Evolutionary conservation across 2,113 vertebrate species (phyloP).

Genomic region (Carassius carassius): DNA sequence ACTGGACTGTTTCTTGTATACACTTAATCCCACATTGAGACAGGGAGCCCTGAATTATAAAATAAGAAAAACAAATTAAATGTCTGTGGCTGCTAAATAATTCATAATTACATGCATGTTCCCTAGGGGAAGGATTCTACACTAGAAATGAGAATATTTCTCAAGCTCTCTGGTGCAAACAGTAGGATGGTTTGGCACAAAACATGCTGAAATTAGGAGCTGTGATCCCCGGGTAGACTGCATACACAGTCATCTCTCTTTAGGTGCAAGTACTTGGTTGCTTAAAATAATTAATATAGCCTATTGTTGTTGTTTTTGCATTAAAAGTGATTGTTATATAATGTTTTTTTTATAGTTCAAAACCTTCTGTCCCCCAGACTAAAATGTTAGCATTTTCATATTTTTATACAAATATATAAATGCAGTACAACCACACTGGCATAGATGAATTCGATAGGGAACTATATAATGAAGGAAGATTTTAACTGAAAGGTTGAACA

Average conservation of each 20-base stretch:
- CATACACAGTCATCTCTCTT: not conserved
- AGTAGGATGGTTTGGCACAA: conserved; percentile 58
- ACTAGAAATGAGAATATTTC: conserved; percentile 64
- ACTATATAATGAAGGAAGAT: not conserved
- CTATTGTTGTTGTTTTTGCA: not conserved
- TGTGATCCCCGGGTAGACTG: conserved; percentile 38
- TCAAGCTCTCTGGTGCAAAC: conserved; percentile 62
- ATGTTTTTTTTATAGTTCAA: not conserved
- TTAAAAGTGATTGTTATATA: not conserved
- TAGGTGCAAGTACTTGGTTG: too few species aligned
- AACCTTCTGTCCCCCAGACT: too few species aligned
- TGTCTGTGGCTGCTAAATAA: conserved; percentile 65
- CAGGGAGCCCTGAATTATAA: conserved; percentile 49
- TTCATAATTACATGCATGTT: conserved; percentile 71
- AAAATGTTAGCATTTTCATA: too few species aligned
- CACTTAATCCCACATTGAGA: conserved; percentile 47
- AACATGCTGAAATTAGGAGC: conserved; percentile 3
- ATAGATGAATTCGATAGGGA: not conserved
- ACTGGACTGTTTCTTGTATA: conserved; percentile 36
- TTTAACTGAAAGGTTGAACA: not conserved
- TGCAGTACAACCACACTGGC: not conserved
- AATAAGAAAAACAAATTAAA: conserved; percentile 26
- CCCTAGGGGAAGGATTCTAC: conserved; percentile 60
- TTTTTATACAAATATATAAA: too few species aligned
- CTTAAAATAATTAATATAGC: not conserved